Base-by-base conservation (phyloP, 2,113 vertebrate species). In the Pogona vitticeps region DNA sequence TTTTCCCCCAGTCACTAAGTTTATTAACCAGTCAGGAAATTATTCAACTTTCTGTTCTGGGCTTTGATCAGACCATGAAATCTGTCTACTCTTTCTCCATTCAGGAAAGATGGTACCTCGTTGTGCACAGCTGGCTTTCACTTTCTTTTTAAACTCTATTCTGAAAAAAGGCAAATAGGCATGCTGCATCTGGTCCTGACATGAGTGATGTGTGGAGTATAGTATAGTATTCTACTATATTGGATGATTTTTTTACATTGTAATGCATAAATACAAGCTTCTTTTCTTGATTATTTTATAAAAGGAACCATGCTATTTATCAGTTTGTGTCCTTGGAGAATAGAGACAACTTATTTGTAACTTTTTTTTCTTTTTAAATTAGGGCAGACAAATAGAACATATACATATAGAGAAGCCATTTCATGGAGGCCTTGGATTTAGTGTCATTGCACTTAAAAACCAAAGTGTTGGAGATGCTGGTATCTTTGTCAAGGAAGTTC, bases 401-500 rank as follows among this genome's bases (percentile, higher is more conserved):
- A 97, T 98, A 88, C 94, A 91, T 33, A 97, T 99, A 87, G 96
- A 97, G 46, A 98, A 98, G 42, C 98, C 98, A n/a, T 92, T 93
- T 36, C 91, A 97, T 31, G 98, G 98, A 81, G 98, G 98, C 33
- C 96, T 99, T 56, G 98, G 98, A 76, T 99, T 99, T 96, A 99
- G 98, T 31, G 98, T 99, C 90, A 96, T 99, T 65, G 97, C 98
- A 26, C 95, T 98, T 70, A 97, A 95, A 88, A 97, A 97, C 31
- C 95, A 94, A 77, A 97, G 90, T 68, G 86, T 94, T 86, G 97
- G 96, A 92, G 94, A 97, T 84, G 96, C 95, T 46, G 97, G 97
- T 5, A 97, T 99, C 86, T 98, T 98, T 68, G 96, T 99, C 91
- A 98, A 97, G 91, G 98, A 99, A 89, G 96, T 99, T 72, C 98